These are phyloP conservation scores for Phrixothrix hirtus DNA, from an alignment of 2,888 invertebrate genomes.

Conservation along the genomic window DNA sequence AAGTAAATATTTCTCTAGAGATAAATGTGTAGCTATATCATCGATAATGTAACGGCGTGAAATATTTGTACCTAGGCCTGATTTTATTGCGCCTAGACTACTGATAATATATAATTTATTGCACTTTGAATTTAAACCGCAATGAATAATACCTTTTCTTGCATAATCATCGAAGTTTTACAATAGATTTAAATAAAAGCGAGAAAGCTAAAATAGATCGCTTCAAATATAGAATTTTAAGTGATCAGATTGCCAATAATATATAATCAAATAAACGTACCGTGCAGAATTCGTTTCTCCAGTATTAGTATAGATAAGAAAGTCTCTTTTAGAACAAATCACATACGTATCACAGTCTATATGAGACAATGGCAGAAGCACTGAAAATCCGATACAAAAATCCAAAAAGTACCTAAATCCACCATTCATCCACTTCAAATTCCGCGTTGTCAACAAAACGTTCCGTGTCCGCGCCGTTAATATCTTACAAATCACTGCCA, in stretches of 20 bases:
- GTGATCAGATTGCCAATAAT: too few species aligned
- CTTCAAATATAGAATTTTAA: too few species aligned
- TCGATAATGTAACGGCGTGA: conserved; percentile 37
- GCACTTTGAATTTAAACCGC: too few species aligned
- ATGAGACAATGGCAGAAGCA: conserved; percentile 27
- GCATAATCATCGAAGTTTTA: too few species aligned
- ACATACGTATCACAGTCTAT: conserved; percentile 41
- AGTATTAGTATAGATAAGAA: background rate
- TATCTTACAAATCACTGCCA: conserved; percentile 56
- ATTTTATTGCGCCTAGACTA: conserved; percentile 43
- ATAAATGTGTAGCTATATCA: conserved; percentile 38
- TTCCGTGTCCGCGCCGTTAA: conserved; percentile 44
- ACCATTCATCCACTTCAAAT: conserved; percentile 30
- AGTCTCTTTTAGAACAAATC: conserved; percentile 22
- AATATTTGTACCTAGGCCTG: conserved; percentile 41
- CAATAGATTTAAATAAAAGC: too few species aligned
- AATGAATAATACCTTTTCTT: too few species aligned
- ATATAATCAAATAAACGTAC: conserved; percentile 1
- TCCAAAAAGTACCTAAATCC: conserved; percentile 30
- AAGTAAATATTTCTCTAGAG: conserved; percentile 36
- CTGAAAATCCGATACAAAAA: conserved; percentile 36
- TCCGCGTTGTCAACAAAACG: conserved; percentile 44
- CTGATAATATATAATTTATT: too few species aligned
- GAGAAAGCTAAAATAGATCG: too few species aligned
- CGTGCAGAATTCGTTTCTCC: conserved; percentile 2